Conservation (phyloP, 2,797 vertebrate species). For the Tokudaia tokunoshimensis region DNA sequence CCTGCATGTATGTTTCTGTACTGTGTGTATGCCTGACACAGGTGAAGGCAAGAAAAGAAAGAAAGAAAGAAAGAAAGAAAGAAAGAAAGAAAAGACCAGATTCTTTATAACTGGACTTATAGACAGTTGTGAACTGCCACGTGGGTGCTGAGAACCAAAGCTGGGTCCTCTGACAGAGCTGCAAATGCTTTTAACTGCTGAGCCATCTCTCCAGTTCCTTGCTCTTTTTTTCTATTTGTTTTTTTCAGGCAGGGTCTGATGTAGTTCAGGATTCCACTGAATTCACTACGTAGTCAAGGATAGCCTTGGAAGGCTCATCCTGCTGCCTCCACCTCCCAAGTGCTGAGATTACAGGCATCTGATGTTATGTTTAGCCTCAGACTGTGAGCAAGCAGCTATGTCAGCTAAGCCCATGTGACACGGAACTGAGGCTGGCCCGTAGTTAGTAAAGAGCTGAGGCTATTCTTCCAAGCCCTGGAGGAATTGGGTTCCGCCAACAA, state of each 20-base stretch:
- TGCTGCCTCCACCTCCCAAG: not conserved
- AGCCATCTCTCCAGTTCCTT: not conserved
- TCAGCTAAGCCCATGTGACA: not conserved
- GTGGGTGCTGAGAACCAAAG: not conserved
- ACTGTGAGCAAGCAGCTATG: not conserved
- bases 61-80: too few relatives aligned
- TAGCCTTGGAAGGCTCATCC: not conserved
- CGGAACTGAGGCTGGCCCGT: not conserved
- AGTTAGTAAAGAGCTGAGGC: slow-evolving; percentile 24
- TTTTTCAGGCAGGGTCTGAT: not conserved
- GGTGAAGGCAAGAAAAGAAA: not conserved
- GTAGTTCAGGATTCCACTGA: not conserved
- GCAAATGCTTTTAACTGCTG: not conserved
- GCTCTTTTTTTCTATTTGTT: not conserved
- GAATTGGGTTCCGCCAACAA: slow-evolving; percentile 14
- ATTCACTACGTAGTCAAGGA: not conserved
- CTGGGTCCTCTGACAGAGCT: not conserved
- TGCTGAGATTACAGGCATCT: not conserved
- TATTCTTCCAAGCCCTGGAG: not conserved
- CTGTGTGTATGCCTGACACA: not conserved
- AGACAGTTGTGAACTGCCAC: not conserved
- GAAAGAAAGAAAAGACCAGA: not conserved
- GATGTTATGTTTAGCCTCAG: not conserved
- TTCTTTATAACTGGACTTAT: not conserved
- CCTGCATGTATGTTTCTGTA: not conserved